These are phyloP conservation scores for Cephalopterus ornatus DNA, from an alignment of 2,113 vertebrate genomes.

Conservation along the genomic window DNA sequence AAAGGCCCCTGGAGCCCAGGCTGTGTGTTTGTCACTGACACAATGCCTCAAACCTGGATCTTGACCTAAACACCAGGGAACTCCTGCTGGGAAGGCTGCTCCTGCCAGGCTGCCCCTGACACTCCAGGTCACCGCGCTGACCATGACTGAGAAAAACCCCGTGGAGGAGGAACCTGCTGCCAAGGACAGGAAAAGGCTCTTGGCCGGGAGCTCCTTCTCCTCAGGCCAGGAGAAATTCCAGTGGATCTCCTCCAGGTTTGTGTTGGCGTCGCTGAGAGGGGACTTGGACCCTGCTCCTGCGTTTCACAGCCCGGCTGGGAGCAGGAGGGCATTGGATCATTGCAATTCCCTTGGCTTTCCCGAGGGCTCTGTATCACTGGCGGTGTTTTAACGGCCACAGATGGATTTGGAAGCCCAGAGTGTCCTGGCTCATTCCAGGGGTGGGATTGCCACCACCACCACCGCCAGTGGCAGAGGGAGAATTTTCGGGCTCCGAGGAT, in stretches of 20 bases:
- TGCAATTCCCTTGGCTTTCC: not conserved
- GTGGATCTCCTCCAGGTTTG: not conserved
- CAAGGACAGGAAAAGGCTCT: not conserved
- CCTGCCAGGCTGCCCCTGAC: not conserved
- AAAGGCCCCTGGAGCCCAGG: not conserved
- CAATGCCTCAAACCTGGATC: not conserved
- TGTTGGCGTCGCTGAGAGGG: not conserved
- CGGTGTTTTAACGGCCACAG: not conserved
- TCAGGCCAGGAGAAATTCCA: not conserved
- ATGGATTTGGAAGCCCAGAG: not conserved
- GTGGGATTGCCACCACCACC: not conserved
- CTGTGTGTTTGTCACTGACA: not conserved
- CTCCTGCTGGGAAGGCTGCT: not conserved
- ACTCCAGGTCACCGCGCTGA: not conserved
- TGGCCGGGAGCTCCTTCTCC: not conserved
- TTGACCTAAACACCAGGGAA: fast-evolving
- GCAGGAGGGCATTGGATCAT: not conserved
- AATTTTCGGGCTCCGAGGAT: not conserved
- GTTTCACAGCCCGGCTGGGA: not conserved
- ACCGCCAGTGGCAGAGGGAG: not conserved
- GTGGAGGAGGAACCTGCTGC: not conserved
- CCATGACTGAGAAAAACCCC: not conserved
- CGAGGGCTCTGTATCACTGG: not conserved
- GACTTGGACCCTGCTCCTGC: not conserved
- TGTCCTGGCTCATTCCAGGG: not conserved